Conservation (phyloP, 2,888 invertebrate species). For the Drosophila sordidapex region DNA sequence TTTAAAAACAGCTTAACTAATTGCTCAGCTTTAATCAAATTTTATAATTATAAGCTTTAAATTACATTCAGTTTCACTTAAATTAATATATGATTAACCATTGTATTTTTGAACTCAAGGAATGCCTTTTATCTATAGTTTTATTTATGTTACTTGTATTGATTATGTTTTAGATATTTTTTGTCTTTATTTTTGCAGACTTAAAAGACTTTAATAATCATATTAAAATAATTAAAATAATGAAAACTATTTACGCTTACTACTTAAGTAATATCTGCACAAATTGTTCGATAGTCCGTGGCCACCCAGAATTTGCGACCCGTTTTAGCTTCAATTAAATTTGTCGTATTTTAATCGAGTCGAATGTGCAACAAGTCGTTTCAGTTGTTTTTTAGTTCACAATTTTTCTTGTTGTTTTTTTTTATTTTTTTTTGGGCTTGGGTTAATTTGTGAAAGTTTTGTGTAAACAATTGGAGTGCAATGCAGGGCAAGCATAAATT, state of each 20-base stretch:
- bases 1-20: background rate
- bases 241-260: background rate
- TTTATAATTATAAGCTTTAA: background rate
- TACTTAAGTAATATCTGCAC: accelerated
- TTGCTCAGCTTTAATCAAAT: background rate
- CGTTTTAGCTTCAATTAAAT: constrained; percentile 70
- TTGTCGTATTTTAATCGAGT: constrained; percentile 76
- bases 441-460: constrained; percentile 79
- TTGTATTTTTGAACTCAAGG: background rate
- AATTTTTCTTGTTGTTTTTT: constrained; percentile 34
- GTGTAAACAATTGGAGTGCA: constrained; percentile 73
- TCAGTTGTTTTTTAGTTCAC: constrained; percentile 51
- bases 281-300: constrained; percentile 47
- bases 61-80: background rate
- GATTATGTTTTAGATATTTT: background rate
- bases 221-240: background rate
- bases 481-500: constrained; percentile 68
- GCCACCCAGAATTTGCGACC: constrained; percentile 72
- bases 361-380: constrained; percentile 50
- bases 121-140: background rate
- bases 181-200: background rate
- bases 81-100: background rate
- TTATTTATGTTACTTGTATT: background rate
- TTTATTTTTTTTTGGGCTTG: constrained; percentile 31
- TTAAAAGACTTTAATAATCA: background rate